Evolutionary conservation across 2,113 vertebrate species (phyloP), one percentile per base, ranked within the genome.

Genomic region (Sphaerodactylus townsendi): DNA sequence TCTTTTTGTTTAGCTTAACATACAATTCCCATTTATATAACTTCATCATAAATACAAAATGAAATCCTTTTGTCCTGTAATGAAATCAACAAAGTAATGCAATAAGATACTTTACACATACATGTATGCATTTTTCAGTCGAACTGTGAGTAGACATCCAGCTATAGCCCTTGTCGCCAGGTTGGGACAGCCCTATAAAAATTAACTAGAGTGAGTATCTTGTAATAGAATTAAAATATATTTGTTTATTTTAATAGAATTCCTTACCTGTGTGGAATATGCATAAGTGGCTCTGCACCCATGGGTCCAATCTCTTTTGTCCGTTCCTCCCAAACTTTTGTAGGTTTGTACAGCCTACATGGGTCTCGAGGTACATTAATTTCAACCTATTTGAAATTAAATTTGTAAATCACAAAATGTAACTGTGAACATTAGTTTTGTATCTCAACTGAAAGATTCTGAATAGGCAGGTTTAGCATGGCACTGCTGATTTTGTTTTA

Each of bases 141-240:
- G 39, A 48, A 25, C 3, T 48, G 39, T 25, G 5, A 73, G 79
- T 46, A 66, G 84, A 41, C 1, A 66, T 46, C 77, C 46, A 23
- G 6, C 95, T 96, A 97, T 17, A 96, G 25, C 56, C 86, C 97
- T 94, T 97, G 96, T 94, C 97, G 97, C 97, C 98, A 98, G 64
- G 91, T 91, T 48, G 97, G 97, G 73, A 96, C 82, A 85, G 97
- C 97, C 94, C 97, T 98, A 91, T 50, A 84, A 91, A 70, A 88
- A 33, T 90, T 89, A 66, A 87, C n/a, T 75, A 81, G 30, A 53
- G n/a, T 87, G 46, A 78, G 44, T 64, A 66, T 39, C 44, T 86
- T 78, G 66, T 64, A 81, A 83, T 70, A 39, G 88, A 5, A 68
- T 39, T 37, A 77, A 78, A 64, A 39, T 25, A 77, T 71, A 76